phyloP scores from a whole-genome alignment of 2,797 vertebrate genomes.

The Anniella stebbinsi region DNA sequence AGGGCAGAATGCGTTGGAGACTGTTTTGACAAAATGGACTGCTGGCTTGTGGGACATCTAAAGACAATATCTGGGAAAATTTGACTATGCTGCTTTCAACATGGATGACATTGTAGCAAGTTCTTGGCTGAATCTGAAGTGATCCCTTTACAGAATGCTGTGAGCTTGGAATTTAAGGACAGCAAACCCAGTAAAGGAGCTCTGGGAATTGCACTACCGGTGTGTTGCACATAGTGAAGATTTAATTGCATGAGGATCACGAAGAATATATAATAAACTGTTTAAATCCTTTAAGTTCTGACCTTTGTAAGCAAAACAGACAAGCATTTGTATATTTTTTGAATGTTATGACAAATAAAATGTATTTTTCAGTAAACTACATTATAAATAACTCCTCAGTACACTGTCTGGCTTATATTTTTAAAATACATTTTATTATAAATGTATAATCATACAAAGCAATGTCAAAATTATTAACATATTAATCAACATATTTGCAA shows the following conservation, averaged over 20 bases:
- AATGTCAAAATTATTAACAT: background rate
- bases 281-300: constrained; percentile 70
- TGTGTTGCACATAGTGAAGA: constrained; percentile 66
- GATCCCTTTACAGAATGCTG: constrained; percentile 13
- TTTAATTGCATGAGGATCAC: constrained; percentile 57
- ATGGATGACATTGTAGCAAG: constrained; percentile 48
- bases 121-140: constrained; percentile 4
- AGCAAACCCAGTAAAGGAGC: background rate
- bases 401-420: constrained; percentile 44
- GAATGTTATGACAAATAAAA: constrained; percentile 80
- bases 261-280: constrained; percentile 61
- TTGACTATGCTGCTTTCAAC: constrained; percentile 66
- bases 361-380: constrained; percentile 85
- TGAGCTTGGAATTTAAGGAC: constrained; percentile 46
- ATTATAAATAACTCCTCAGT: constrained; percentile 62
- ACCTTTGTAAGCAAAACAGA: constrained; percentile 75
- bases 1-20: constrained; percentile 36
- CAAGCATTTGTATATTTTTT: constrained; percentile 79
- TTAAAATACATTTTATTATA: background rate
- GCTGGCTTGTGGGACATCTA: constrained; percentile 45
- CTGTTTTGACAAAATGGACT: constrained; percentile 37
- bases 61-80: constrained; percentile 53
- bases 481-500: background rate
- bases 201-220: constrained; percentile 70
- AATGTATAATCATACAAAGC: background rate